phyloP scores from a whole-genome alignment of 2,888 invertebrate species.

The Trichopria drosophilae region DNA sequence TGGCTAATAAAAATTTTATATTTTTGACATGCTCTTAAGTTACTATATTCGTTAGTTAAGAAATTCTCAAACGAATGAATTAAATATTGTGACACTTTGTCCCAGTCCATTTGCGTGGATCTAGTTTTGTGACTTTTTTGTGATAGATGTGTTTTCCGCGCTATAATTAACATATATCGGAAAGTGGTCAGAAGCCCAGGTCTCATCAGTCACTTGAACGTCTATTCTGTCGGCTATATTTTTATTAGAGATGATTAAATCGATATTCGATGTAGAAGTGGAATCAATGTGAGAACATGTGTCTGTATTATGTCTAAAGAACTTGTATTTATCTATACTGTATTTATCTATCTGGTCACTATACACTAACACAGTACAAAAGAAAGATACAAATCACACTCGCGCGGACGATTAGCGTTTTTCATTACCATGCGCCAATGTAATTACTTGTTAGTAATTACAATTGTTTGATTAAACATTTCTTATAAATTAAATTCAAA shows the following conservation, averaged over 20 bases:
- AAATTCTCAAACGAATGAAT: neutral
- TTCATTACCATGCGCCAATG: too few relatives aligned
- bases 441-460: too few relatives aligned
- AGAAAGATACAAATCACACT: too few relatives aligned
- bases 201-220: slow-evolving; percentile 15
- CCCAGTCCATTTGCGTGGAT: neutral
- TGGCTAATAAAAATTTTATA: slow-evolving; percentile 17
- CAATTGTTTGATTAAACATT: too few relatives aligned
- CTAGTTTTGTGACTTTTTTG: neutral
- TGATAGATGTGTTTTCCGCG: neutral
- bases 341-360: too few relatives aligned
- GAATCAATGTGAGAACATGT: slow-evolving; percentile 13
- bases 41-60: neutral
- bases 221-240: slow-evolving; percentile 14
- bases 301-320: slow-evolving; percentile 15
- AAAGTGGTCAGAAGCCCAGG: slow-evolving; percentile 10
- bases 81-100: neutral
- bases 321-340: slow-evolving; percentile 9
- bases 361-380: too few relatives aligned
- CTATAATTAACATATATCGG: neutral
- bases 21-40: slow-evolving; percentile 13
- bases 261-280: slow-evolving; percentile 12
- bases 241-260: slow-evolving; percentile 11
- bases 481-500: too few relatives aligned
- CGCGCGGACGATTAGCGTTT: too few relatives aligned